These are phyloP conservation scores for Mus musculus DNA, from an alignment of 2,113 vertebrate genomes.

Conservation along the genomic window DNA sequence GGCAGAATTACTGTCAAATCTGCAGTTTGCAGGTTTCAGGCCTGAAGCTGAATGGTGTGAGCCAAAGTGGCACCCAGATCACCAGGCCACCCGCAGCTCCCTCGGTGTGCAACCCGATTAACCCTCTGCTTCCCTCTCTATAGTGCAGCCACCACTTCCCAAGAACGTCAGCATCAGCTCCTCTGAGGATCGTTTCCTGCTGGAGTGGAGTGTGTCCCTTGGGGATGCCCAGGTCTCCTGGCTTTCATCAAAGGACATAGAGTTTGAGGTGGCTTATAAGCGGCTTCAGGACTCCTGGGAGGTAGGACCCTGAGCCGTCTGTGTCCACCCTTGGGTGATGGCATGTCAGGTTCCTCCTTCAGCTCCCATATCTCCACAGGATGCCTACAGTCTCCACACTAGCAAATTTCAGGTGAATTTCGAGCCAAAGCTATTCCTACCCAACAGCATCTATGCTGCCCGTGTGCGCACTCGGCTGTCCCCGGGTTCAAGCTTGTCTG, in stretches of 20 bases:
- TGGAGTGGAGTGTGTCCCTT: slow-evolving; percentile 79
- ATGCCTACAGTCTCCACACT: slow-evolving; percentile 48
- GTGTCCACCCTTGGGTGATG: not conserved
- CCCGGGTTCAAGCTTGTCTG: not conserved
- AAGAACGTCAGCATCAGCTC: slow-evolving; percentile 70
- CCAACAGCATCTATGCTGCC: slow-evolving; percentile 81
- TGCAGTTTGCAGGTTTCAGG: not conserved
- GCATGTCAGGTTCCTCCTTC: fast-evolving
- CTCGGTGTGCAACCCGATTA: fast-evolving
- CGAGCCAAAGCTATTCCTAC: slow-evolving; percentile 44
- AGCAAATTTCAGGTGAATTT: slow-evolving; percentile 1
- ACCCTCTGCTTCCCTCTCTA: not conserved
- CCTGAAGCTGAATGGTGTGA: not conserved
- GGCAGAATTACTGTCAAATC: not conserved
- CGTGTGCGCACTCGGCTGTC: slow-evolving; percentile 79
- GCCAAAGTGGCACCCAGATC: not conserved
- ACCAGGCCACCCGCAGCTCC: fast-evolving
- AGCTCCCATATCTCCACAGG: slow-evolving; percentile 62
- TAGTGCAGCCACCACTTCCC: slow-evolving; percentile 84
- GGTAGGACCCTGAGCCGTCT: slow-evolving; percentile 76
- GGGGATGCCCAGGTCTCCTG: slow-evolving; percentile 19
- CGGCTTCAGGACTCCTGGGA: slow-evolving; percentile 85
- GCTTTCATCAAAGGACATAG: slow-evolving; percentile 56
- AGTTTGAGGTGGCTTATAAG: slow-evolving; percentile 86
- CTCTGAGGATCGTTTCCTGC: slow-evolving; percentile 63